These are phyloP conservation scores for Clepsis dumicolana DNA, from an alignment of 2,888 invertebrate species.

Conservation along the genomic window DNA sequence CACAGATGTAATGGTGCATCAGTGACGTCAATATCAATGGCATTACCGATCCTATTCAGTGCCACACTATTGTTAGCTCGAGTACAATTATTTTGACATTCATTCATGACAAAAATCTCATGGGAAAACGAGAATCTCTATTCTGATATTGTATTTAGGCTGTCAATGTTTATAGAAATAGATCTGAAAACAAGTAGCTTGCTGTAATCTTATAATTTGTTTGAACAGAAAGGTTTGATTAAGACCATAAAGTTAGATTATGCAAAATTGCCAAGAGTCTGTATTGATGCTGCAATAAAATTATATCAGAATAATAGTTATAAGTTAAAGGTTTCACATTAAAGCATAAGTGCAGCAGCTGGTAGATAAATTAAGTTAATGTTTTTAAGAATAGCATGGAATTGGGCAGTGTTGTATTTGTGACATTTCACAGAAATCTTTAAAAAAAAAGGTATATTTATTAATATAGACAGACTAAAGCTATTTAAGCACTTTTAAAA, in stretches of 20 bases:
- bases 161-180: background rate
- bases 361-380: no score
- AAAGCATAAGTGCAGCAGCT: no score
- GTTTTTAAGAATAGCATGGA: no score
- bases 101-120: conserved; percentile 36
- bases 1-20: conserved; percentile 92
- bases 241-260: background rate
- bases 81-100: conserved; percentile 58
- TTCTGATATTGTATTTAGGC: conserved; percentile 11
- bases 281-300: background rate
- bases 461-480: no score
- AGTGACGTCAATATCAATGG: conserved; percentile 60
- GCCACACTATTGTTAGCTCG: conserved; percentile 56
- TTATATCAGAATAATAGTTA: background rate
- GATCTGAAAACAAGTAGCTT: background rate
- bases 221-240: no score
- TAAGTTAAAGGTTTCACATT: background rate
- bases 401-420: no score
- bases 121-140: conserved; percentile 22
- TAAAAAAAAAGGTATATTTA: no score
- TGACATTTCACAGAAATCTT: no score
- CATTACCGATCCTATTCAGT: conserved; percentile 60
- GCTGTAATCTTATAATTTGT: background rate
- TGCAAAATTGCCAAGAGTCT: conserved; percentile 1
- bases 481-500: no score